phyloP scores from a whole-genome alignment of 1,140 invertebrate species.

The Ericerus pela region DNA sequence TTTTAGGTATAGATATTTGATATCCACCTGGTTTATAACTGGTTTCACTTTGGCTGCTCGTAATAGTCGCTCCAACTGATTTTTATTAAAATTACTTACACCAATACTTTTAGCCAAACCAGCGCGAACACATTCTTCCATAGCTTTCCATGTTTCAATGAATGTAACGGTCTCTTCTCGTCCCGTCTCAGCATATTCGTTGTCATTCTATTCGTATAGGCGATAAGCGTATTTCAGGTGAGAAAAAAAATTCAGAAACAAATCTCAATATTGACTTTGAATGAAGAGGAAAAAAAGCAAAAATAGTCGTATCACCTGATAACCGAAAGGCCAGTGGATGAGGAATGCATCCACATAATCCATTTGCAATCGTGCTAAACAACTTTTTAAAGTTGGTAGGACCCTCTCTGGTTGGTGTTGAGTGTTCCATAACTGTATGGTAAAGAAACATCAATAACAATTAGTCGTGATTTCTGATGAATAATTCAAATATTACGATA shows the following conservation, averaged over 20 bases:
- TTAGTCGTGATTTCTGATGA: conserved; percentile 18
- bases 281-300: conserved; percentile 24
- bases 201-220: neutral
- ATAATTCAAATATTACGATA: neutral
- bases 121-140: conserved; percentile 52
- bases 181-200: neutral
- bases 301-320: conserved; percentile 18
- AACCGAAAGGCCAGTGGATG: conserved; percentile 63
- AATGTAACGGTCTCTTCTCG: conserved; percentile 37
- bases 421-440: conserved; percentile 38
- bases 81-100: conserved; percentile 72
- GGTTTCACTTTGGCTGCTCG: conserved; percentile 51
- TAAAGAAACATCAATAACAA: neutral
- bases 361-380: conserved; percentile 45
- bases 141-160: conserved; percentile 51
- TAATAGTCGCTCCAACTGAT: conserved; percentile 56
- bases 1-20: conserved; percentile 39
- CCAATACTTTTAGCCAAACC: conserved; percentile 65
- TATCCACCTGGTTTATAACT: conserved; percentile 53
- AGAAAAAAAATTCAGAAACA: conserved; percentile 24
- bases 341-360: conserved; percentile 62
- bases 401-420: conserved; percentile 34
- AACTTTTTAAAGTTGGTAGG: conserved; percentile 37
- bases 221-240: conserved; percentile 37
- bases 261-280: conserved; percentile 19